These are phyloP conservation scores for Stomorhina lunata DNA, from an alignment of 2,888 invertebrate species.

Conservation along the genomic window DNA sequence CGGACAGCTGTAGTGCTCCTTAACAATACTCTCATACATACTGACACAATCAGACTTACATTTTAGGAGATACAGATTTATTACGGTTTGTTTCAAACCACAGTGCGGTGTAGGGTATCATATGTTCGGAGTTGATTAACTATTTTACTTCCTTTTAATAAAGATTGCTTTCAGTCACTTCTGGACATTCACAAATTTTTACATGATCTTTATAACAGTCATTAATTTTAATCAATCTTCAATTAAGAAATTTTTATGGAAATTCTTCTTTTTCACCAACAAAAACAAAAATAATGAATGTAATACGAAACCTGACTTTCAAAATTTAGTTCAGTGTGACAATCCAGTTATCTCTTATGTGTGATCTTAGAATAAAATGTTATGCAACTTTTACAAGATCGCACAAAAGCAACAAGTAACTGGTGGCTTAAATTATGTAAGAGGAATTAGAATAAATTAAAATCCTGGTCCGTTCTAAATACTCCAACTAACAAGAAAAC, in stretches of 20 bases:
- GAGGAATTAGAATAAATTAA: conserved; percentile 26
- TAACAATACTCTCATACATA: too few species aligned
- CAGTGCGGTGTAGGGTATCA: too few species aligned
- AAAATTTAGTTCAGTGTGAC: conserved; percentile 47
- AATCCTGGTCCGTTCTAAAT: background rate
- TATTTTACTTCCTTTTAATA: too few species aligned
- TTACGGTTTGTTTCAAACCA: too few species aligned
- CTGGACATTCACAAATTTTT: background rate
- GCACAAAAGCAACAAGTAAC: too few species aligned
- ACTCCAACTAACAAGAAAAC: background rate
- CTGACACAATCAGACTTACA: too few species aligned
- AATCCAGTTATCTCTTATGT: conserved; percentile 35
- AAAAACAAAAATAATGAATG: background rate
- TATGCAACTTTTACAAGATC: background rate
- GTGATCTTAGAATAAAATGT: conserved; percentile 13
- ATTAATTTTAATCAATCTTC: background rate
- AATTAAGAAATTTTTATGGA: background rate
- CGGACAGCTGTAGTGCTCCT: too few species aligned
- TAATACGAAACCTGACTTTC: background rate
- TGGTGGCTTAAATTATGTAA: conserved; percentile 17
- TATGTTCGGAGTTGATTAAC: too few species aligned
- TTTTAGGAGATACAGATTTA: too few species aligned
- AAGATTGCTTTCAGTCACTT: too few species aligned
- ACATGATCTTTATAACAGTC: background rate
- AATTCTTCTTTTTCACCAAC: too few species aligned